phyloP scores from a whole-genome alignment of 1,140 invertebrate genomes.

The roundworm (Caenorhabditis elegans) region WBcel235 BX284604.4:805501-806000 shows the following conservation, averaged over 20 bases:
- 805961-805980: constrained; percentile 22
- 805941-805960: background rate
- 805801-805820: background rate
- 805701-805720: constrained; percentile 28
- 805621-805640: no score
- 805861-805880: background rate
- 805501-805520: no score
- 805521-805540: no score
- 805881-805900: background rate
- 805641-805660: background rate
- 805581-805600: no score
- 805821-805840: background rate
- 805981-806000: constrained; percentile 31
- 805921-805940: constrained; percentile 1
- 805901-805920: constrained; percentile 30
- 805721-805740: background rate
- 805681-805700: constrained; percentile 31
- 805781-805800: background rate
- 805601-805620: no score
- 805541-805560: no score
- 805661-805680: constrained; percentile 20
- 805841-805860: background rate
- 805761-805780: constrained; percentile 30
- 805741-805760: background rate
- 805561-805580: no score